Evolutionary conservation across 2,113 vertebrate species (phyloP), one percentile per base, ranked within the genome.

Genomic region (Crotalus viridis): DNA sequence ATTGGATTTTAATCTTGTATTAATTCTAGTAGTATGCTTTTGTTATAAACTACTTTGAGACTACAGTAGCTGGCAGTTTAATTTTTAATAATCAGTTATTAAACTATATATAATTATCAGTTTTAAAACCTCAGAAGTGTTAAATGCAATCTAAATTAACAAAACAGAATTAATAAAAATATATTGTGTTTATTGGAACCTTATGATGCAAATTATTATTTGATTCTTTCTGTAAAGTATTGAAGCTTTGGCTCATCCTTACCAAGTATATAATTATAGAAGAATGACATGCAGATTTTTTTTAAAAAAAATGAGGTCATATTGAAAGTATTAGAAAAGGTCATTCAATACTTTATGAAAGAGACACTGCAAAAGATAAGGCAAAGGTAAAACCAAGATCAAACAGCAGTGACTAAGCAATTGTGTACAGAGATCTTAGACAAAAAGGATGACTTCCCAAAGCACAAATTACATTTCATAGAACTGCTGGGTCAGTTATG

Each of bases 341-440:
- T 4, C 95, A 90, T 89, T 93, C 94, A 89, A 64, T 85, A 91
- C 93, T 85, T 95, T 88, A 94, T 95, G 96, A 96, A 96, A 93
- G 93, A 91, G 90, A 95, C 89, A 92, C 92, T 90, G 91, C 90
- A 7, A 94, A 91, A 97, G 91, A 95, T 90, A 94, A 95, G 64
- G n/a, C 33, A 51, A 22, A 94, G 91, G 93, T 94, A 89, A 94
- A 95, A 33, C 21, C 15, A 88, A 94, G 33, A 85, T 86, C 89
- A 91, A 94, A 95, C 52, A 94, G 94, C 95, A 96, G 94, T 26
- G 59, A 92, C 1, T 87, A 22, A 95, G 61, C 94, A 96, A 94
- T 95, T 93, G 93, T 95, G 85, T 95, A 93, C 96, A 93, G 43
- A 93, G 89, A 94, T 95, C 94, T 88, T 95, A 94, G 86, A 95